These are phyloP conservation scores for Xylophagus ater DNA, from an alignment of 2,888 invertebrate genomes.

Conservation along the genomic window DNA sequence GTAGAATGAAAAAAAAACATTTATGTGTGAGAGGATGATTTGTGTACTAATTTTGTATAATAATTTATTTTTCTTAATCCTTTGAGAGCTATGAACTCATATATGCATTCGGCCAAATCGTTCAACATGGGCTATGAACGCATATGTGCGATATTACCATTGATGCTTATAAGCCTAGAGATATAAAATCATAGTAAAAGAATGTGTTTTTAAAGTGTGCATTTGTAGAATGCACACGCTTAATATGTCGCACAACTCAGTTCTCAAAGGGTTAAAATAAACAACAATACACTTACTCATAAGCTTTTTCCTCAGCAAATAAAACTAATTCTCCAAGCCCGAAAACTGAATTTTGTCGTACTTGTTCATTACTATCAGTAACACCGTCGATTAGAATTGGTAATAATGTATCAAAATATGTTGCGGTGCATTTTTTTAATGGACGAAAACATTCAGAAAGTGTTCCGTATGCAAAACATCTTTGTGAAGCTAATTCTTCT, in stretches of 20 bases:
- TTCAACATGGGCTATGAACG: too few relatives aligned
- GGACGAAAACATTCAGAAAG: constrained; percentile 60
- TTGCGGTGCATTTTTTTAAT: constrained; percentile 44
- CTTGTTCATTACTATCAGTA: constrained; percentile 54
- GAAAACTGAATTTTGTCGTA: constrained; percentile 65
- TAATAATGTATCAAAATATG: constrained; percentile 50
- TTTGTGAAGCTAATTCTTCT: constrained; percentile 44
- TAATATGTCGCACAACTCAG: too few relatives aligned
- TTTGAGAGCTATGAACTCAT: neutral
- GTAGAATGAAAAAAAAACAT: constrained; percentile 13
- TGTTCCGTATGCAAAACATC: constrained; percentile 61
- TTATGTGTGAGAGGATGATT: too few relatives aligned
- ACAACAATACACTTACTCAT: constrained; percentile 45
- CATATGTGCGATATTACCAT: too few relatives aligned
- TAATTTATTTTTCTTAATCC: neutral
- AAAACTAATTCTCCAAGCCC: constrained; percentile 63
- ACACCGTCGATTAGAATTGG: constrained; percentile 51
- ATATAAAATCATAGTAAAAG: too few relatives aligned
- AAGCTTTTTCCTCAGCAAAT: constrained; percentile 51
- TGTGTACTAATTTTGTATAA: neutral
- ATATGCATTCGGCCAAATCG: too few relatives aligned
- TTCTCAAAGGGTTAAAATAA: too few relatives aligned
- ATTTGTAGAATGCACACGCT: too few relatives aligned
- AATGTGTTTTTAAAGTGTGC: too few relatives aligned
- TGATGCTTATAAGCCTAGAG: too few relatives aligned